These are phyloP conservation scores for Melanocharis versteri DNA, from an alignment of 2,113 vertebrate species.

Conservation along the genomic window DNA sequence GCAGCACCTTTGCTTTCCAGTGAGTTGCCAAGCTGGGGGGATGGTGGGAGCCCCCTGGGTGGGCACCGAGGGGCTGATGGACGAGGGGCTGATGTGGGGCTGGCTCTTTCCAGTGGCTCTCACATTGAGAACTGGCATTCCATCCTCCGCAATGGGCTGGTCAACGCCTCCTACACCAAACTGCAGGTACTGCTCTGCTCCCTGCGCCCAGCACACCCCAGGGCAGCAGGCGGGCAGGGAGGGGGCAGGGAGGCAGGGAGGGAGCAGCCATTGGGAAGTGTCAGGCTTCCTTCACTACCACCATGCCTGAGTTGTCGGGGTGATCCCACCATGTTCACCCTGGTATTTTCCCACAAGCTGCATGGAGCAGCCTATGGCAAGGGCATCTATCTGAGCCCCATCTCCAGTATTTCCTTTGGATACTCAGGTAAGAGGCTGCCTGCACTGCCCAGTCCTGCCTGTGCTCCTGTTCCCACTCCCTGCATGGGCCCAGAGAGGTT, in stretches of 20 bases:
- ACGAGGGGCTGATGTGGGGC: not conserved
- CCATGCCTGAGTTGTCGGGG: accelerated
- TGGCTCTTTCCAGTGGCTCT: constrained; percentile 85
- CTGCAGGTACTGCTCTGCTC: constrained; percentile 85
- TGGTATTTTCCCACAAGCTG: constrained; percentile 92
- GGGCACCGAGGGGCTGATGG: accelerated
- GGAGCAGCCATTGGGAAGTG: not conserved
- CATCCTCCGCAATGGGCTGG: constrained; percentile 97
- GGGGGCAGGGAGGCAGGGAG: not conserved
- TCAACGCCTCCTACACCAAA: constrained; percentile 99
- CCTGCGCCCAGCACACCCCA: accelerated
- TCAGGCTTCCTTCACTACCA: not conserved
- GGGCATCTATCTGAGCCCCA: constrained; percentile 99
- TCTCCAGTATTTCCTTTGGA: constrained; percentile 99
- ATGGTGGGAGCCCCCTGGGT: accelerated
- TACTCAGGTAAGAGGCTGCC: constrained; percentile 92
- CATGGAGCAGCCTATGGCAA: constrained; percentile 99
- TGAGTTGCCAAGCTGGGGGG: constrained; percentile 62
- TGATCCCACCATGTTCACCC: constrained; percentile 60
- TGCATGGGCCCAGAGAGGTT: not conserved
- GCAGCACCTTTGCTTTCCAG: constrained; percentile 99
- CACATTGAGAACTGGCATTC: constrained; percentile 99
- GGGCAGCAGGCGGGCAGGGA: not conserved
- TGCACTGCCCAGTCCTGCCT: not conserved
- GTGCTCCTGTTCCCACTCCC: not conserved